A percentile compares a stretch with the other conserved stretches of the same genome.
Evolutionary conservation across 2,113 vertebrate genomes (phyloP).

Genomic region (Apus apus): DNA sequence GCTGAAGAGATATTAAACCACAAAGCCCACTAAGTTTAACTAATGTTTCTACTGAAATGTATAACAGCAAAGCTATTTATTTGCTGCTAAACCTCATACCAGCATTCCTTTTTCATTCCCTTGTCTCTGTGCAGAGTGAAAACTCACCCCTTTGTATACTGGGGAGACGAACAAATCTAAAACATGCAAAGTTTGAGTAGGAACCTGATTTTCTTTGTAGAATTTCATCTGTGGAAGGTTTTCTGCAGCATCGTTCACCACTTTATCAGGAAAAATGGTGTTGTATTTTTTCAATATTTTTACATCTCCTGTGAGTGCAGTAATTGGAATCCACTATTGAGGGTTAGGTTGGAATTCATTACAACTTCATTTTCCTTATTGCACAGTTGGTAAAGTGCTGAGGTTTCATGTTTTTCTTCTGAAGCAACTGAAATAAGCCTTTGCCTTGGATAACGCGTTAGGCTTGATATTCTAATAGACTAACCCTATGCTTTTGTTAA

Average conservation of each 20-base stretch:
- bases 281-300: slow-evolving; percentile 1
- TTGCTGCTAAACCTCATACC: neutral
- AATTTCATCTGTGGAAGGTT: neutral
- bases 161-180: neutral
- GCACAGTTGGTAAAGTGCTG: neutral
- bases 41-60: neutral
- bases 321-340: neutral
- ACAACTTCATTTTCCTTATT: neutral
- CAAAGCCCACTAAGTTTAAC: slow-evolving; percentile 1
- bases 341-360: slow-evolving; percentile 6
- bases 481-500: neutral
- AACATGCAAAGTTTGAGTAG: neutral
- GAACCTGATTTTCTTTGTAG: neutral
- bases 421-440: neutral
- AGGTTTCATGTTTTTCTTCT: slow-evolving; percentile 5
- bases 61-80: neutral
- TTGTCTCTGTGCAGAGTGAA: neutral
- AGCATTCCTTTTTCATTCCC: neutral
- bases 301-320: neutral
- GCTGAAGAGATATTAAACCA: slow-evolving; percentile 19
- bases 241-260: neutral
- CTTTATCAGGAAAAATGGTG: neutral
- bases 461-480: neutral
- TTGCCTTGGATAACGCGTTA: neutral
- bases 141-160: neutral